These are phyloP conservation scores for Pantherophis vulpinus DNA, from an alignment of 2,797 vertebrate genomes.

Conservation along the genomic window DNA sequence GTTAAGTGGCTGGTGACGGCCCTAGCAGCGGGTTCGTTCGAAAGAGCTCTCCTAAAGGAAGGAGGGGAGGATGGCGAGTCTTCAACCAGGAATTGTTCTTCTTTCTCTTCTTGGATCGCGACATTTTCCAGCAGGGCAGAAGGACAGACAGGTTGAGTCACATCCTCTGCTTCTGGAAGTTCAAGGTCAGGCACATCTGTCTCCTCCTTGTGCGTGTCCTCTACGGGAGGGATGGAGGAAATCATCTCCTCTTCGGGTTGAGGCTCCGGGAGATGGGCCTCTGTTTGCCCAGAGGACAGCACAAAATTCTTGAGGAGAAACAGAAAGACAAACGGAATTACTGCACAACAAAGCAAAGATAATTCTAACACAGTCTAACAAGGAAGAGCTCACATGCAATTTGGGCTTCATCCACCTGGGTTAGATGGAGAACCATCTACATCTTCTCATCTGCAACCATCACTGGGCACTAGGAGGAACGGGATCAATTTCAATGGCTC, in stretches of 20 bases:
- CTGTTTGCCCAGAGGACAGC: conserved; percentile 57
- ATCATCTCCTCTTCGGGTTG: conserved; percentile 29
- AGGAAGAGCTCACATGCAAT: not conserved
- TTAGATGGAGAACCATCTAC: not conserved
- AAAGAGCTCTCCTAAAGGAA: conserved; percentile 38
- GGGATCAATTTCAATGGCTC: not conserved
- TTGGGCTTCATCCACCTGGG: not conserved
- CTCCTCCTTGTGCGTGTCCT: conserved; percentile 47
- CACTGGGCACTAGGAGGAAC: not conserved
- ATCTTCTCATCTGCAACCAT: not conserved
- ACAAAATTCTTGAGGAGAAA: conserved; percentile 63
- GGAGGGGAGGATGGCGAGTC: conserved; percentile 31
- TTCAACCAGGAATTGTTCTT: conserved; percentile 25
- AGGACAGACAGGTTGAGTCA: conserved; percentile 26
- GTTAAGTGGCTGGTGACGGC: not conserved
- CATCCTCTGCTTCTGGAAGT: conserved; percentile 40
- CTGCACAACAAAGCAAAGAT: not conserved
- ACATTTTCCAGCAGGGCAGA: conserved; percentile 27
- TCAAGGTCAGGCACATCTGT: conserved; percentile 22
- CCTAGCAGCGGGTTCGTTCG: conserved; percentile 39
- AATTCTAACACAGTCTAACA: not conserved
- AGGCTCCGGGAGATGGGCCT: conserved; percentile 37
- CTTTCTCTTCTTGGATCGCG: conserved; percentile 38
- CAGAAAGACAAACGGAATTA: conserved; percentile 41
- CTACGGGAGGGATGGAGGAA: conserved; percentile 33